Conservation (phyloP, 2,797 vertebrate genomes). For the Ptychobarbus kaznakovi region DNA sequence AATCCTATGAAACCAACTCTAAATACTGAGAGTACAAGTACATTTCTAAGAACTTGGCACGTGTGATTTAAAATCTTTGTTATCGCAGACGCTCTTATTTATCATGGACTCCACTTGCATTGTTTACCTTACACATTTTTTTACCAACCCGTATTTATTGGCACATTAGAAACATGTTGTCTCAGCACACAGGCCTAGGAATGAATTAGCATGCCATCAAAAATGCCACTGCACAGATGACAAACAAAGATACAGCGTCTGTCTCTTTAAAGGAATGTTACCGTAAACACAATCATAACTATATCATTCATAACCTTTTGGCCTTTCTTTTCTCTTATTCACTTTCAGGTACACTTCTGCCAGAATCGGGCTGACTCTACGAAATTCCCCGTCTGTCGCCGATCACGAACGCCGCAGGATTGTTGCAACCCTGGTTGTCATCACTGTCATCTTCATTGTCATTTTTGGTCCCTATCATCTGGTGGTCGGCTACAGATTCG, state of each 20-base stretch:
- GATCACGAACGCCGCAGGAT: conserved; percentile 77
- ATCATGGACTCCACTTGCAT: not conserved
- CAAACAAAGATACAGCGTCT: conserved; percentile 24
- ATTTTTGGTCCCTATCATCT: conserved; percentile 83
- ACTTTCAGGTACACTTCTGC: conserved; percentile 77
- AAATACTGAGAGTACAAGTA: not conserved
- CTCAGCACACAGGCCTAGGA: conserved; percentile 4
- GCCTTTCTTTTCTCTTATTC: not conserved
- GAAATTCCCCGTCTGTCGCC: conserved; percentile 76
- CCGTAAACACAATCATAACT: conserved; percentile 10
- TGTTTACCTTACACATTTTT: not conserved
- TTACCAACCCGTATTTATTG: not conserved
- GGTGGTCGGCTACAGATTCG: conserved; percentile 79
- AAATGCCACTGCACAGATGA: conserved; percentile 33
- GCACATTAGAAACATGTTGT: not conserved
- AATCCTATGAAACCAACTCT: not conserved
- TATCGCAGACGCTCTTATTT: not conserved
- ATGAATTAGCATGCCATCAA: conserved; percentile 10
- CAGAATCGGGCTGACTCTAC: conserved; percentile 75
- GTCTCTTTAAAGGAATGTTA: conserved; percentile 44
- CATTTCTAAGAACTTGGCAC: not conserved
- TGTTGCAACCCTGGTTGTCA: conserved; percentile 77
- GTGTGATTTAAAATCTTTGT: not conserved
- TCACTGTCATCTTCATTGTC: conserved; percentile 80
- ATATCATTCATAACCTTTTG: not conserved